A percentile compares a stretch with the other conserved stretches of the same genome.
These are phyloP conservation scores for Anas platyrhynchos DNA, from an alignment of 2,113 vertebrate species.

Conservation along the genomic window DNA sequence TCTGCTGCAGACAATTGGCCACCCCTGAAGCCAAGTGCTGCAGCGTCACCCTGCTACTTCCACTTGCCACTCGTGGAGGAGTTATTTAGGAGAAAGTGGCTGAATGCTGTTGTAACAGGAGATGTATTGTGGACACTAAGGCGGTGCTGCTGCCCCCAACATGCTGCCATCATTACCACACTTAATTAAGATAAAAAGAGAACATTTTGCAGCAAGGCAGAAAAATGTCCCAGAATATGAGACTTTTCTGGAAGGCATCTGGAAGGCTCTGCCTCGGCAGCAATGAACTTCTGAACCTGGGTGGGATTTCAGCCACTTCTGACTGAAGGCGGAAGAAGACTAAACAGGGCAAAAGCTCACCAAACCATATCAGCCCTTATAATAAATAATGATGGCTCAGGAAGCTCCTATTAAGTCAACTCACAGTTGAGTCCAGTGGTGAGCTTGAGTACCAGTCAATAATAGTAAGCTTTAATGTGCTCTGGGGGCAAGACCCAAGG, in stretches of 20 bases:
- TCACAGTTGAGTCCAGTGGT: neutral
- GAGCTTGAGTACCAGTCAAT: accelerated
- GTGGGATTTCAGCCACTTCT: neutral
- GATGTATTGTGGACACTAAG: neutral
- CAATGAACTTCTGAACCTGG: neutral
- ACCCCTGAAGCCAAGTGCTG: accelerated
- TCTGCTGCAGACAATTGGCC: accelerated
- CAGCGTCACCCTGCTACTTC: accelerated
- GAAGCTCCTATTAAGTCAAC: neutral
- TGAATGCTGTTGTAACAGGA: neutral
- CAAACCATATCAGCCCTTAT: neutral
- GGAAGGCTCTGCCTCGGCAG: neutral
- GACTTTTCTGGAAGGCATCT: neutral
- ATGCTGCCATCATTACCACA: neutral
- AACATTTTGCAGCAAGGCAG: neutral
- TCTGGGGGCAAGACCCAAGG: neutral
- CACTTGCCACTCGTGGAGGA: accelerated
- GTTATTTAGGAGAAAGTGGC: neutral
- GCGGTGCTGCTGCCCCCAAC: accelerated
- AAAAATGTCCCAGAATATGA: neutral
- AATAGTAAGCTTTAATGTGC: neutral
- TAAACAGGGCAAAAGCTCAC: neutral
- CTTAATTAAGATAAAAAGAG: neutral
- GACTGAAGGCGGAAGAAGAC: neutral
- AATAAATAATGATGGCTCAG: neutral